These are phyloP conservation scores for Dryomyza anilis DNA, from an alignment of 2,888 invertebrate genomes.

Conservation along the genomic window DNA sequence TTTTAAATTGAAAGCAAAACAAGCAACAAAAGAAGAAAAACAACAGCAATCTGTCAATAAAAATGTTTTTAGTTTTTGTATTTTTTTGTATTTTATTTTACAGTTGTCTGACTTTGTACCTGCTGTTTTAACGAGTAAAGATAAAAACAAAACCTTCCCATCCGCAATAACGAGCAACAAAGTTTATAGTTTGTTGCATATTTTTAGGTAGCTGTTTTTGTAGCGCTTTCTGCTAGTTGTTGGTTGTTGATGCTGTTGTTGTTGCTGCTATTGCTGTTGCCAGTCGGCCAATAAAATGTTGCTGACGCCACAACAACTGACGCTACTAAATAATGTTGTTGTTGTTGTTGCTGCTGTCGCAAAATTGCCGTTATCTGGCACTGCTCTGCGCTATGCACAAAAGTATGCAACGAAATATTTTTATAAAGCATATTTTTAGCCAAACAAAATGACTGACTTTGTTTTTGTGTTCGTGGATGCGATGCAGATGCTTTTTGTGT, in stretches of 20 bases:
- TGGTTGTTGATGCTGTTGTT: not conserved
- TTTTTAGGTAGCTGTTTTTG: not conserved
- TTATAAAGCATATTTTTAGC: not conserved
- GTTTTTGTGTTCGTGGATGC: no score
- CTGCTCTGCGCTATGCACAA: not conserved
- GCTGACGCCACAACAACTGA: not conserved
- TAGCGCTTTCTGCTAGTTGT: not conserved
- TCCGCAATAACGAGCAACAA: conserved; percentile 1
- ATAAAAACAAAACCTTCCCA: not conserved
- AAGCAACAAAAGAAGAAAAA: not conserved
- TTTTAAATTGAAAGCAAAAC: not conserved
- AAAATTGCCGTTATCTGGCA: not conserved
- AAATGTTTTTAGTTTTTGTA: not conserved
- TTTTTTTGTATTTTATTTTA: not conserved
- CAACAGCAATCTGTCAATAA: conserved; percentile 2
- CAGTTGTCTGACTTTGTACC: not conserved
- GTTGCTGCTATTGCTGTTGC: not conserved
- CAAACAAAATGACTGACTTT: no score
- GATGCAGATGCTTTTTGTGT: no score
- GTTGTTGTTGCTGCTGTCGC: conserved; percentile 15
- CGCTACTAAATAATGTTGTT: conserved; percentile 18
- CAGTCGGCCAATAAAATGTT: not conserved
- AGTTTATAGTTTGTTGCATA: conserved; percentile 14
- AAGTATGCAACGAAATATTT: conserved; percentile 14
- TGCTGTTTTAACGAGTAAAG: not conserved